These are phyloP conservation scores for Octodon degus DNA, from an alignment of 2,113 vertebrate genomes.

Conservation along the genomic window DNA sequence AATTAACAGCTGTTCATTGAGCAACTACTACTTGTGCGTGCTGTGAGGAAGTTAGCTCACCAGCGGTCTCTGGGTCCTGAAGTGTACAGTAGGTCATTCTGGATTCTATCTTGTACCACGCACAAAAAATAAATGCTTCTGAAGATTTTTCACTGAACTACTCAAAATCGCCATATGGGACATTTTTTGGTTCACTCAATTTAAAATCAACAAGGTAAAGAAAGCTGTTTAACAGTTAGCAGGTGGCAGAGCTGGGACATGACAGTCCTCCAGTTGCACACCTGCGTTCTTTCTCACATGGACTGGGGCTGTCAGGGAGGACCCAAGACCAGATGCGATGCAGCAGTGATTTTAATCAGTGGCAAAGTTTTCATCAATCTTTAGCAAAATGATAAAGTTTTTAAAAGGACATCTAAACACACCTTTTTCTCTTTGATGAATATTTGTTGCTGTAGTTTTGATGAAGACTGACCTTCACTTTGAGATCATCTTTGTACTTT, in stretches of 20 bases:
- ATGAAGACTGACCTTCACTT: background rate
- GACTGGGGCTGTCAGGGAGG: background rate
- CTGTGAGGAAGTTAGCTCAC: background rate
- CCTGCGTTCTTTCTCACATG: background rate
- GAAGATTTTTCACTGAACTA: background rate
- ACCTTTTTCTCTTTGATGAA: background rate
- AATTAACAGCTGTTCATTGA: background rate
- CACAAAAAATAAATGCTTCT: background rate
- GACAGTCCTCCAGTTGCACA: background rate
- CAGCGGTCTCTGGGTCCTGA: background rate
- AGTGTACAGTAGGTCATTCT: background rate
- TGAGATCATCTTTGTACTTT: slow-evolving; percentile 13
- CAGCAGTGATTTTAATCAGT: background rate
- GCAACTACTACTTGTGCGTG: background rate
- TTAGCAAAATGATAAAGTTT: background rate
- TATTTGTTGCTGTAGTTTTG: background rate
- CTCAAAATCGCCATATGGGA: background rate
- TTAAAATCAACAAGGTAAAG: background rate
- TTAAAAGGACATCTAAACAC: background rate
- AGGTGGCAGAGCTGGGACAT: background rate
- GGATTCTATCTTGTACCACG: background rate
- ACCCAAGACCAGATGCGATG: background rate
- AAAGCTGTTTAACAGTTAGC: background rate
- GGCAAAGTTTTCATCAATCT: background rate
- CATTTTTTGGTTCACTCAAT: background rate